Conservation (phyloP, 2,888 invertebrate genomes). For the Sycophila texana region DNA sequence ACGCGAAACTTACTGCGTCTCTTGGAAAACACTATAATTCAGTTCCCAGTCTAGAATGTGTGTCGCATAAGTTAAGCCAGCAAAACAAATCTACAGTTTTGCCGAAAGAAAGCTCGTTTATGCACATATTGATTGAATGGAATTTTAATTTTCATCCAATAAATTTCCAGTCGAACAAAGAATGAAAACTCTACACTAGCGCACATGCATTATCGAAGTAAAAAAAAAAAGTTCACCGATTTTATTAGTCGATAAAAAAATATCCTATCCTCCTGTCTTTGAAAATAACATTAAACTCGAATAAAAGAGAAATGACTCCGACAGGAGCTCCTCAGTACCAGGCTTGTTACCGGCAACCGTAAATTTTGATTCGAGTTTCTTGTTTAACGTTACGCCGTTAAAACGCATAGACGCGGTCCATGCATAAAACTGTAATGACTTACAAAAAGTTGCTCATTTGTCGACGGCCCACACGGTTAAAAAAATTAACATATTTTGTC, state of each 20-base stretch:
- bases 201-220: too few relatives aligned
- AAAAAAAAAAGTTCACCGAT: constrained; percentile 18
- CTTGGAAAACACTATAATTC: constrained; percentile 23
- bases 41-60: constrained; percentile 10
- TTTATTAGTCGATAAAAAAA: not conserved
- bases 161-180: too few relatives aligned
- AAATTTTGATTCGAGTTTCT: constrained; percentile 47
- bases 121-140: too few relatives aligned
- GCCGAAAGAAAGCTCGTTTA: too few relatives aligned
- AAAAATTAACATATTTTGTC: too few relatives aligned
- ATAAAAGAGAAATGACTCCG: constrained; percentile 29
- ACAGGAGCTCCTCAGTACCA: not conserved
- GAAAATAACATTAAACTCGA: constrained; percentile 12
- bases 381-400: constrained; percentile 35
- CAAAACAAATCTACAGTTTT: not conserved
- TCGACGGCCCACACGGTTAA: too few relatives aligned
- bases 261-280: too few relatives aligned
- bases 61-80: not conserved
- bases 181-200: too few relatives aligned
- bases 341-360: constrained; percentile 19
- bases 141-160: too few relatives aligned
- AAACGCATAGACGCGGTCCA: not conserved
- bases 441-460: constrained; percentile 2
- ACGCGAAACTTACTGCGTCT: constrained; percentile 27
- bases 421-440: constrained; percentile 23